A percentile compares a stretch with the other conserved stretches of the same genome.
phyloP scores from a whole-genome alignment of 2,113 vertebrate genomes.

The Prolemur simus region DNA sequence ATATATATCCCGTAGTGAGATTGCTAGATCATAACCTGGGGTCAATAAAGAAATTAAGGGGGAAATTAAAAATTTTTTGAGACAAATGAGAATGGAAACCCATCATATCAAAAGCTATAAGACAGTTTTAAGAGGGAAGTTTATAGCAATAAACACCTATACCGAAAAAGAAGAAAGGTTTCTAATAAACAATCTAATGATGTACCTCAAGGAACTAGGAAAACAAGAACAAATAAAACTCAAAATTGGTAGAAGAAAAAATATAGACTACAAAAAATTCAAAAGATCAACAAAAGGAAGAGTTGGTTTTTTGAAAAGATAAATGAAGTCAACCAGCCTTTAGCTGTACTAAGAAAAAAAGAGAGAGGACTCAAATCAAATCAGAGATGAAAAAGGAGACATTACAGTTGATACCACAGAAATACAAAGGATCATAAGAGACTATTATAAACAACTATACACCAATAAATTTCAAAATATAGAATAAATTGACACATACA shows the following conservation, averaged over 20 bases:
- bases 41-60: not conserved
- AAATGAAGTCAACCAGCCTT: not conserved
- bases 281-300: not conserved
- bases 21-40: not conserved
- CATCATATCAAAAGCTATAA: not conserved
- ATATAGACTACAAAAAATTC: not conserved
- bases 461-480: not conserved
- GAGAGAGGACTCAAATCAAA: not conserved
- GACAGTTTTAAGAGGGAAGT: not conserved
- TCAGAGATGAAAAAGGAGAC: not conserved
- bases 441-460: not conserved
- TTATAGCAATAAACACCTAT: not conserved
- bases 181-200: not conserved
- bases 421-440: not conserved
- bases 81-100: not conserved
- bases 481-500: not conserved
- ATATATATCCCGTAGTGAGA: not conserved
- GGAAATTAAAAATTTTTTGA: not conserved
- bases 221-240: not conserved
- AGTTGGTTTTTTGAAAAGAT: not conserved
- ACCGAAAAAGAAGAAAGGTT: not conserved
- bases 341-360: not conserved
- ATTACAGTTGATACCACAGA: not conserved
- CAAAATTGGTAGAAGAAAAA: not conserved
- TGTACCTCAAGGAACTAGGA: not conserved